Evolutionary conservation across 2,797 vertebrate species (phyloP).

Genomic region (Paramormyrops hopkinsi): DNA sequence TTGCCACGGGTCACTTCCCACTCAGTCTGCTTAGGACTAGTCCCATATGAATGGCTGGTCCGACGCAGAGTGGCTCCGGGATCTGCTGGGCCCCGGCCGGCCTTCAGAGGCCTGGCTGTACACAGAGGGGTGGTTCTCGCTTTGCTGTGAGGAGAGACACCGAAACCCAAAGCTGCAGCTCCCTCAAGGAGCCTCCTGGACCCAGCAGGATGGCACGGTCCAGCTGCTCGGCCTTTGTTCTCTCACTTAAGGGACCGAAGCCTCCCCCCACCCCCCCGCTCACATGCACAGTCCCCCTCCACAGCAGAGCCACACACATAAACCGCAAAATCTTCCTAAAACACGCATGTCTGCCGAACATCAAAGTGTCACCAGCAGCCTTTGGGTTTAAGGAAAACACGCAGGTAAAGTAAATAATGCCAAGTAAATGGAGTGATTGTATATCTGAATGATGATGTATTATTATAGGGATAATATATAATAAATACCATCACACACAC

Average conservation of each 20-base stretch:
- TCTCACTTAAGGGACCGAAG: not conserved
- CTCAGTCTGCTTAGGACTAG: not conserved
- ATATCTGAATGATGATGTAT: not conserved
- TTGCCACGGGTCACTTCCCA: not conserved
- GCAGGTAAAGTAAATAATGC: not conserved
- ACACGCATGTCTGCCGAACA: not conserved
- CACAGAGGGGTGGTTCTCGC: not conserved
- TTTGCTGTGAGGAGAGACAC: not conserved
- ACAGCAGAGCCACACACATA: not conserved
- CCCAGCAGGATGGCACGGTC: not conserved
- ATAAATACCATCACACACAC: not conserved
- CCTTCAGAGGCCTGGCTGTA: not conserved
- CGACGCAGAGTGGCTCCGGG: not conserved
- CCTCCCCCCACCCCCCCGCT: not conserved
- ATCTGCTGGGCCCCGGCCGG: not conserved
- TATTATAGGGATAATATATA: not conserved
- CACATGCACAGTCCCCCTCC: not conserved
- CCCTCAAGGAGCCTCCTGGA: not conserved
- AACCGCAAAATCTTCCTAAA: not conserved
- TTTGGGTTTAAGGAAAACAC: not conserved
- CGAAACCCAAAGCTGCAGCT: not conserved
- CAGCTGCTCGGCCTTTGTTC: not conserved
- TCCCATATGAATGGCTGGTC: not conserved
- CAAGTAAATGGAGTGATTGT: not conserved
- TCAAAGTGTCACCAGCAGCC: not conserved